Evolutionary conservation across 2,888 invertebrate genomes (phyloP).

Genomic region (Barypeithes pellucidus): DNA sequence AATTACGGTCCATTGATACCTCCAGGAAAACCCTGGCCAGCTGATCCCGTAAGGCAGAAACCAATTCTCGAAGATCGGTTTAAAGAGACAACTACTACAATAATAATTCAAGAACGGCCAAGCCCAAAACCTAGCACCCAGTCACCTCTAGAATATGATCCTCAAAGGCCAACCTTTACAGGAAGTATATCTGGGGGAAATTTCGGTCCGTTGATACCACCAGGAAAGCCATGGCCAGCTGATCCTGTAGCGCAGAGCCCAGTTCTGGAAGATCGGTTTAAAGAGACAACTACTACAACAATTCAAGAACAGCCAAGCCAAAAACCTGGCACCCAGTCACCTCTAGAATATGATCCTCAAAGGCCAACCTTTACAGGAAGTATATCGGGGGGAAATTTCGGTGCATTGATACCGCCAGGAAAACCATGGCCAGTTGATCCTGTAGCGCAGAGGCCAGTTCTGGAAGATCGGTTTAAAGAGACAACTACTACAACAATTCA

Average conservation of each 20-base stretch:
- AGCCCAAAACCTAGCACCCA: background rate
- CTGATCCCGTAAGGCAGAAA: background rate
- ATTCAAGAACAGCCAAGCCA: background rate
- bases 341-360: background rate
- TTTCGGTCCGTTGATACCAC: background rate
- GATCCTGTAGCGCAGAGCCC: background rate
- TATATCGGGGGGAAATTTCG: background rate
- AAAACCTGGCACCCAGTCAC: background rate
- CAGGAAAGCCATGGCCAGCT: background rate
- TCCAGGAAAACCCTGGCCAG: conserved; percentile 29
- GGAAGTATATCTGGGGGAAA: background rate
- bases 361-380: background rate
- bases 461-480: background rate
- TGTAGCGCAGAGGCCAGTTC: background rate
- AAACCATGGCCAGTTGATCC: background rate
- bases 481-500: background rate
- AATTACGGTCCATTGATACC: conserved; percentile 29
- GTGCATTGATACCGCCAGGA: background rate
- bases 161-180: background rate
- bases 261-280: background rate
- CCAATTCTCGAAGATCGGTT: conserved; percentile 52
- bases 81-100: background rate
- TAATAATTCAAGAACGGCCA: background rate
- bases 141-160: background rate
- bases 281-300: background rate